Base-by-base conservation (phyloP, 2,888 invertebrate genomes). In the Antheraea yamamai region DNA sequence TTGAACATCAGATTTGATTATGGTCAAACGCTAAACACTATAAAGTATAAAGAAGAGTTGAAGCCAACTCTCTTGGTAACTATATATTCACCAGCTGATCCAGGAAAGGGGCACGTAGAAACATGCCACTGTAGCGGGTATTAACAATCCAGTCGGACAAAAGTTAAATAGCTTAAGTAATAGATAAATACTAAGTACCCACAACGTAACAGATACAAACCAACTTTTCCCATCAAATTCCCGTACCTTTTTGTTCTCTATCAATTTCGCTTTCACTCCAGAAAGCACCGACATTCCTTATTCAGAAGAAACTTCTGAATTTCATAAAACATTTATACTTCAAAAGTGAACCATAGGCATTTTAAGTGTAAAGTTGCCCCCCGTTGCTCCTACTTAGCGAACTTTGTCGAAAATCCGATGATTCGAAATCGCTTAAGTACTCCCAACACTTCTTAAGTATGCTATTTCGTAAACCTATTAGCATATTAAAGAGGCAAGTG, bases 401-500 rank as follows among this genome's bases (percentile, higher is more conserved):
- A 84, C 81, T 86, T 81, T 72, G 64, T 58, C 77, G 79, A 80
- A 84, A 85, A 85, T 86, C 85, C 83, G 81, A 81, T 84, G 84
- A 84, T 87, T 85, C 80, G 76, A 82, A 82, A 87, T 84, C 85
- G 84, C 82, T 85, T 85, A 81, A 83, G 82, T 81, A 80, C 79
- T 79, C 80, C 77, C 75, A 81, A 79, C 78, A 82, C 81, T 79
- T 82, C 77, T 80, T 80, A 78, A 80, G 85, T 85, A 83, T 84
- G 82, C 82, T 81, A 80, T 81, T 86, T 81, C 47, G 83, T 85
- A 83, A 87, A 85, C 85, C 84, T 87, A 87, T 89, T 88, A 88
- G 80, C 87, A 88, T 89, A 85, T 83, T 81, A 78, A 77, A 77
- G 77, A 77, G 68, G 68, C 68, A 68, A 68, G 68, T 74, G 71